phyloP scores from a whole-genome alignment of 2,888 invertebrate genomes.

The Andrena dorsata region DNA sequence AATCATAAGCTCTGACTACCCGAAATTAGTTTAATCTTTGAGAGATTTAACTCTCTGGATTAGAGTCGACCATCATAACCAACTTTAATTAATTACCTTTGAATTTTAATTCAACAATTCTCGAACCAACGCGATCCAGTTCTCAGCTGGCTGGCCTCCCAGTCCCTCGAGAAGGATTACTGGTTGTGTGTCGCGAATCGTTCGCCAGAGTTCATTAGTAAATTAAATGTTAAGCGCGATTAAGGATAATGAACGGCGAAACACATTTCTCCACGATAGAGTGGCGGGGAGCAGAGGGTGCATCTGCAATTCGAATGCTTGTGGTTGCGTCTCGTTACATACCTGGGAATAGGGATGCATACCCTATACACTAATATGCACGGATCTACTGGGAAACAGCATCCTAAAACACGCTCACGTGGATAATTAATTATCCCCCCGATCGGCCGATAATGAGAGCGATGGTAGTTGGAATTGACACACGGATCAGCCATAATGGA shows the following conservation, averaged over 20 bases:
- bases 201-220: constrained; percentile 65
- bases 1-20: background rate
- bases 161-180: constrained; percentile 40
- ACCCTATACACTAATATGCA: constrained; percentile 53
- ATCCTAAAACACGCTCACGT: constrained; percentile 62
- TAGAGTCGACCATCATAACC: background rate
- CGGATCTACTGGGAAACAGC: constrained; percentile 66
- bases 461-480: constrained; percentile 58
- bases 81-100: constrained; percentile 34
- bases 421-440: constrained; percentile 68
- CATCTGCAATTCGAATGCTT: constrained; percentile 63
- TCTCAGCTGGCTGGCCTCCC: constrained; percentile 26
- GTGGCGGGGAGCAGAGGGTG: constrained; percentile 11
- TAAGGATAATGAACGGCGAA: constrained; percentile 49
- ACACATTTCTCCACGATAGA: constrained; percentile 22
- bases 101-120: constrained; percentile 6
- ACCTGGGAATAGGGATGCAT: constrained; percentile 32
- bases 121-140: constrained; percentile 28
- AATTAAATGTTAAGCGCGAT: constrained; percentile 68
- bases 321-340: constrained; percentile 54
- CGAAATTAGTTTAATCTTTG: background rate
- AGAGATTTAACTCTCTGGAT: background rate
- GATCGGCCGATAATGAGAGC: constrained; percentile 59
- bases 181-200: constrained; percentile 26
- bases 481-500: constrained; percentile 18